phyloP scores from a whole-genome alignment of 2,113 vertebrate species.

The Rhinopomastus cyanomelas region DNA sequence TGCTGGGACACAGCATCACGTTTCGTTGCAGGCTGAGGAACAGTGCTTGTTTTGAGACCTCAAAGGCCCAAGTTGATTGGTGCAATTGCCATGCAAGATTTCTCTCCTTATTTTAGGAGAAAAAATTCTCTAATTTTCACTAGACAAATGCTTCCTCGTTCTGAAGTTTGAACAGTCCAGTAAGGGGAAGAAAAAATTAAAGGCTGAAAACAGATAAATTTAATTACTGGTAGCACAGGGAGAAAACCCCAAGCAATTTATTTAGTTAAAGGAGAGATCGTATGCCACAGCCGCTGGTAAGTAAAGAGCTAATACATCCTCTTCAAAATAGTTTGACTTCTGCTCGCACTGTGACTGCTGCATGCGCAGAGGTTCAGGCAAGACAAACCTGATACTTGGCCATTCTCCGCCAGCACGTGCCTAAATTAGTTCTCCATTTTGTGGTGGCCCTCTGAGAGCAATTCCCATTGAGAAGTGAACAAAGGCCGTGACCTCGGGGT shows the following conservation, averaged over 20 bases:
- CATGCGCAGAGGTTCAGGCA: neutral
- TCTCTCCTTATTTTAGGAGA: neutral
- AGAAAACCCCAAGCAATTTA: neutral
- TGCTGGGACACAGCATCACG: neutral
- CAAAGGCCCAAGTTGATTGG: neutral
- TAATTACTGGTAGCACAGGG: neutral
- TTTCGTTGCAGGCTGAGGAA: neutral
- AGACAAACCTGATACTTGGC: slow-evolving; percentile 60
- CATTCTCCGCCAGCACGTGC: slow-evolving; percentile 80
- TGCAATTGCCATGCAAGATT: neutral
- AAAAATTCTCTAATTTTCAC: neutral
- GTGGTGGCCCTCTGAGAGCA: slow-evolving; percentile 84
- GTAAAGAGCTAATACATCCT: neutral
- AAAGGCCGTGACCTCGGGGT: slow-evolving; percentile 88
- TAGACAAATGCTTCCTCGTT: neutral
- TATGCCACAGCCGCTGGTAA: neutral
- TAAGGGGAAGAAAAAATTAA: neutral
- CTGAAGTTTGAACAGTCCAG: neutral
- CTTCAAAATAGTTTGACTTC: neutral
- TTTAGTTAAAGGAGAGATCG: neutral
- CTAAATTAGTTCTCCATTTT: slow-evolving; percentile 90
- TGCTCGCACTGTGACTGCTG: neutral
- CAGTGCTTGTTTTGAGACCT: neutral
- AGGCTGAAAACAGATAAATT: neutral
- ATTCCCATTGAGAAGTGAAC: slow-evolving; percentile 83